phyloP scores from a whole-genome alignment of 2,888 invertebrate species.

The Sphecodes monilicornis region DNA sequence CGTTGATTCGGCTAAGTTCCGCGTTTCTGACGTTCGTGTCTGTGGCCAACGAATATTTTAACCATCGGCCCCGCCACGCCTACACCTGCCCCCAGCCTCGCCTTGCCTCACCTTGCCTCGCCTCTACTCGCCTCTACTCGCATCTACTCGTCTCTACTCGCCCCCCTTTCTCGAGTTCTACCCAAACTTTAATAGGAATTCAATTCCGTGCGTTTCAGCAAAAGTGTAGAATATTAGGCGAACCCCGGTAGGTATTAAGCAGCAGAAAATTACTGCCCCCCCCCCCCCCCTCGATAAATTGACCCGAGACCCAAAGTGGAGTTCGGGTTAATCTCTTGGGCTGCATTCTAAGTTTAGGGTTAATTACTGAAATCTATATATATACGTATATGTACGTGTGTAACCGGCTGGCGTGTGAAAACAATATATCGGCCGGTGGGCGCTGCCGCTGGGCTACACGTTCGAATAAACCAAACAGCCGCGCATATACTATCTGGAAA shows the following conservation, averaged over 20 bases:
- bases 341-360: slow-evolving; percentile 43
- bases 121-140: neutral
- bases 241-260: slow-evolving; percentile 22
- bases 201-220: slow-evolving; percentile 25
- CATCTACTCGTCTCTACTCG: neutral
- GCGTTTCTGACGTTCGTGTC: slow-evolving; percentile 50
- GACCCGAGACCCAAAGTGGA: slow-evolving; percentile 10
- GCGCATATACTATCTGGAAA: slow-evolving; percentile 57
- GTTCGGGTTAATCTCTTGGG: slow-evolving; percentile 16
- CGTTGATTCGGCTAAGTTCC: slow-evolving; percentile 62
- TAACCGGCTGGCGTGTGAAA: slow-evolving; percentile 62
- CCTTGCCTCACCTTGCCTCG: neutral
- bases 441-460: slow-evolving; percentile 26
- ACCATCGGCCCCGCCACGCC: slow-evolving; percentile 28
- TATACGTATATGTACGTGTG: neutral
- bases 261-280: slow-evolving; percentile 26
- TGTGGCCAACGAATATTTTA: slow-evolving; percentile 49
- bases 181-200: slow-evolving; percentile 50
- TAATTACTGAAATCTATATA: slow-evolving; percentile 36
- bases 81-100: neutral
- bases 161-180: slow-evolving; percentile 39
- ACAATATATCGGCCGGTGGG: slow-evolving; percentile 57
- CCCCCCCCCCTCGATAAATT: slow-evolving; percentile 19
- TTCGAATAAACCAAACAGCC: slow-evolving; percentile 46
- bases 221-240: slow-evolving; percentile 31